These are phyloP conservation scores for Pseudopipra pipra DNA, from an alignment of 2,113 vertebrate genomes.

Conservation along the genomic window DNA sequence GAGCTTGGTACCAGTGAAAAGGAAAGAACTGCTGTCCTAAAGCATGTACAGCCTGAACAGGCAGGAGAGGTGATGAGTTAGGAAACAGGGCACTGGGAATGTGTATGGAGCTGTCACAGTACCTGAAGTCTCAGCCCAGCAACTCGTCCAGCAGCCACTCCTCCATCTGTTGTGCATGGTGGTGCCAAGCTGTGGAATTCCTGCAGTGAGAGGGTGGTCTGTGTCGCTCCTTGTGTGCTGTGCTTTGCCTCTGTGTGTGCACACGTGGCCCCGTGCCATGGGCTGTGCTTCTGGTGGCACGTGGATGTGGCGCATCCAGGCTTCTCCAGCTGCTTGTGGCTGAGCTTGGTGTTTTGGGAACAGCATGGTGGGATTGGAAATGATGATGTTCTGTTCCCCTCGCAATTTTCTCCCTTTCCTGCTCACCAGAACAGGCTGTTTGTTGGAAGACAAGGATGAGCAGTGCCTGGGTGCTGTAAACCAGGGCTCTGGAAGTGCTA, in stretches of 20 bases:
- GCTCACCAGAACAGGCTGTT: background rate
- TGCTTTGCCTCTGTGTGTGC: background rate
- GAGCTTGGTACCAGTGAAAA: background rate
- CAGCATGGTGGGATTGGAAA: background rate
- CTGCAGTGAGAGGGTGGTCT: background rate
- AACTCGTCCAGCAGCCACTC: background rate
- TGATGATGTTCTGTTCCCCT: conserved; percentile 29
- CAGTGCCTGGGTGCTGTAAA: background rate
- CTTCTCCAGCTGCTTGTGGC: background rate
- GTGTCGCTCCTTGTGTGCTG: background rate
- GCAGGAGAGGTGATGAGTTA: background rate
- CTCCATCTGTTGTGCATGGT: rapidly evolving
- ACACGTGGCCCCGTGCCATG: rapidly evolving
- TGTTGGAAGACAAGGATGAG: background rate
- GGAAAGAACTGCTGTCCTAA: background rate
- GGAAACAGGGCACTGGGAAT: background rate
- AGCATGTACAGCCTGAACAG: background rate
- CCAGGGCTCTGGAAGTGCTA: background rate
- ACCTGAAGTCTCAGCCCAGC: background rate
- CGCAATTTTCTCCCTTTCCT: background rate
- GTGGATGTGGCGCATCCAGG: background rate
- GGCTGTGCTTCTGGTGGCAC: background rate
- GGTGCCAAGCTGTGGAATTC: background rate
- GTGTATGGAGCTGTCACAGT: background rate
- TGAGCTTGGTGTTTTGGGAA: background rate